Percentiles rank a stretch among this genome's conserved stretches.
These are phyloP conservation scores for Nesometra sesokonis DNA, from an alignment of 35 echinoderm and acorn worm genomes.

Conservation along the genomic window DNA sequence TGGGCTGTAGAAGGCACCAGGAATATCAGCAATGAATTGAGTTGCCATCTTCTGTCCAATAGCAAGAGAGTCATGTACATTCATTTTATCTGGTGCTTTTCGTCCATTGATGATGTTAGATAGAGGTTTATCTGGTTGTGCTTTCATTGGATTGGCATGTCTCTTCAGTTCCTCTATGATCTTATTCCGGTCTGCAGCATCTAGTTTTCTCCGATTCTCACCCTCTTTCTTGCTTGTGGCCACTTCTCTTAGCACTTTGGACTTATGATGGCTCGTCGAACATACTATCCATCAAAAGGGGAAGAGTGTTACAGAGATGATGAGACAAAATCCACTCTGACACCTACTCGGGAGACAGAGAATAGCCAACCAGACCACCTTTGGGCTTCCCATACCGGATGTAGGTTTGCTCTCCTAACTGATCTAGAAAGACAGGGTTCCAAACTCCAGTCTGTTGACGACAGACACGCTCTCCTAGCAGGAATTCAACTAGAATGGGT, in stretches of 20 bases:
- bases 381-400: not conserved
- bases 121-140: not conserved
- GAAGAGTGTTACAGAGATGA: conserved; percentile 2
- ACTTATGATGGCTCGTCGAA: not conserved
- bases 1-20: no score
- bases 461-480: no score
- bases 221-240: not conserved
- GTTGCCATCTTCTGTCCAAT: no score
- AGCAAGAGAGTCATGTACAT: no score
- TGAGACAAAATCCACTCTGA: conserved; percentile 7
- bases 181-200: conserved; percentile 2
- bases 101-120: not conserved
- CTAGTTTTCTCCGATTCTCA: no score
- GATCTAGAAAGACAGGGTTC: not conserved
- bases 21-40: not conserved
- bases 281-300: not conserved
- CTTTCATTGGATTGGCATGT: no score
- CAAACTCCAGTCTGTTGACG: conserved; percentile 3
- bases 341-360: not conserved
- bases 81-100: no score
- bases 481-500: no score
- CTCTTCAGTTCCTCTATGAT: not conserved
- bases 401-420: conserved; percentile 14
- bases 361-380: not conserved
- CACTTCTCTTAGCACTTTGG: not conserved